Evolutionary conservation across 2,113 vertebrate genomes (phyloP).

Genomic region (Ameiurus melas): DNA sequence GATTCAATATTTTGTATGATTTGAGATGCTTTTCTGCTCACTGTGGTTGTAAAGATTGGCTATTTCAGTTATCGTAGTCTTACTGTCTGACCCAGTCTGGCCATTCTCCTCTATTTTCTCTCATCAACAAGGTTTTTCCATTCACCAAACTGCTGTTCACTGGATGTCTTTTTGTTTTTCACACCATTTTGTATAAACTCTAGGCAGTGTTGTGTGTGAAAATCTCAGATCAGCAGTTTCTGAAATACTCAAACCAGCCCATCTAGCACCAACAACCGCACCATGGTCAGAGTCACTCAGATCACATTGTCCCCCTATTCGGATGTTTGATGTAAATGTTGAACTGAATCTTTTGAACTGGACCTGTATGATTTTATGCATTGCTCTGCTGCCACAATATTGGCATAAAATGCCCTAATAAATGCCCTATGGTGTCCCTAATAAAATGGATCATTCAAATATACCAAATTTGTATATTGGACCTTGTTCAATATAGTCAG

Average conservation of each 20-base stretch:
- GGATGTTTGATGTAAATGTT: neutral
- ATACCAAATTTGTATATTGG: neutral
- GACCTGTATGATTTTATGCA: neutral
- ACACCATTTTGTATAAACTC: neutral
- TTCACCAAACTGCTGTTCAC: neutral
- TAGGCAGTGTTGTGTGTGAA: neutral
- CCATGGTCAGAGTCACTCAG: neutral
- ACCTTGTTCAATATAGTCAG: neutral
- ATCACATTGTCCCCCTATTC: neutral
- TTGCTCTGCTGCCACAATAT: neutral
- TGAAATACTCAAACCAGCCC: too few relatives aligned
- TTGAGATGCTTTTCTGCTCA: neutral
- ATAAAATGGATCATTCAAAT: neutral
- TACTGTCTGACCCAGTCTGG: neutral
- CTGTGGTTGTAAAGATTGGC: neutral
- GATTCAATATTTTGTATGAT: too few relatives aligned
- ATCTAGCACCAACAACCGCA: neutral
- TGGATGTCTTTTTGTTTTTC: neutral
- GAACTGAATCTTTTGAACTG: neutral
- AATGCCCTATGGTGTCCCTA: neutral
- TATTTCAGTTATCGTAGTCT: neutral
- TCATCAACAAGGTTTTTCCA: neutral
- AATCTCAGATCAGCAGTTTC: neutral
- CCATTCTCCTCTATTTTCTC: neutral
- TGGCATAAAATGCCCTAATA: neutral